Evolutionary conservation across 2,797 vertebrate species (phyloP).

Genomic region (Anguilla marmorata): DNA sequence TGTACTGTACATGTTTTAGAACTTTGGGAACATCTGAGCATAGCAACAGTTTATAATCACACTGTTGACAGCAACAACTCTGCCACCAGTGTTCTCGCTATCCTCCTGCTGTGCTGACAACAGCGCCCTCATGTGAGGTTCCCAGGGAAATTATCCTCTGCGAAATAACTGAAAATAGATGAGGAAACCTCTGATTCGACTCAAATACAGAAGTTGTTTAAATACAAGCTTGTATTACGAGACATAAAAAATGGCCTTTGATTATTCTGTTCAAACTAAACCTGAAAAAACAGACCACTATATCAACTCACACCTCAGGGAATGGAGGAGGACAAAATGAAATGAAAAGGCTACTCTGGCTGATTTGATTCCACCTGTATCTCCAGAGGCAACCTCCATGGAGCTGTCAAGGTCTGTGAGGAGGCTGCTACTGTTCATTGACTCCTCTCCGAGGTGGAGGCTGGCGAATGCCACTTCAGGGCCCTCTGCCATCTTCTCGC

Average conservation of each 20-base stretch:
- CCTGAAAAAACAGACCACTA: background rate
- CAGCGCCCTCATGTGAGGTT: constrained; percentile 17
- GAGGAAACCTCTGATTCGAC: background rate
- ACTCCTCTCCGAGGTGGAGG: constrained; percentile 16
- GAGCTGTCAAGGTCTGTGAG: constrained; percentile 24
- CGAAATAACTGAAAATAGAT: background rate
- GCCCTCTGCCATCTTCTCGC: background rate
- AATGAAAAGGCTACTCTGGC: constrained; percentile 22
- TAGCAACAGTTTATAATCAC: background rate
- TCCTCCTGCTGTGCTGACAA: constrained; percentile 16
- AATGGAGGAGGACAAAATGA: constrained; percentile 20
- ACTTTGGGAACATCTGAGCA: background rate
- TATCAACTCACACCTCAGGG: background rate
- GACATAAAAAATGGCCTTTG: background rate
- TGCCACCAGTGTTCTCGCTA: constrained; percentile 21
- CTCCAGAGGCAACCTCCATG: constrained; percentile 14
- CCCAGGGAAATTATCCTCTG: constrained; percentile 14
- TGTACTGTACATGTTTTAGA: background rate
- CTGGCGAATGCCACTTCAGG: constrained; percentile 21
- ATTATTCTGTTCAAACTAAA: background rate
- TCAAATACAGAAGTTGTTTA: background rate
- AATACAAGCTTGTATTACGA: background rate
- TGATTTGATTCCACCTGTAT: constrained; percentile 32
- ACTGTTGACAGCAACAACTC: background rate
- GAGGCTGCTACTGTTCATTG: constrained; percentile 29